A percentile compares a stretch with the other conserved stretches of the same genome.
Conservation (phyloP, 1,140 invertebrate genomes). For the Drosophila bocki region DNA sequence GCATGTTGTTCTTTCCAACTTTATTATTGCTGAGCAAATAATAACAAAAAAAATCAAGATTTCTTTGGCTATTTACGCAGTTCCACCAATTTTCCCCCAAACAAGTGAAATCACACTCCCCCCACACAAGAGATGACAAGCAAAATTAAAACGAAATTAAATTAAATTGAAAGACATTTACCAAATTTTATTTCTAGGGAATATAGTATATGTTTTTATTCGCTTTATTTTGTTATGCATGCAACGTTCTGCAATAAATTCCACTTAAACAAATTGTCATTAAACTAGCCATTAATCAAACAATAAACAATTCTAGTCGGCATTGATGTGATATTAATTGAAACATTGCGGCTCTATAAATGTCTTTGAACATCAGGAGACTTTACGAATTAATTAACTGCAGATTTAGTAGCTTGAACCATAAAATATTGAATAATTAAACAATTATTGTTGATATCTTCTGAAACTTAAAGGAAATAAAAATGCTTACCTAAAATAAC, state of each 20-base stretch:
- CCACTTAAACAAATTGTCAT: conserved; percentile 36
- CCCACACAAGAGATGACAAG: conserved; percentile 1
- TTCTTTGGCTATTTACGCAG: conserved; percentile 46
- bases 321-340: conserved; percentile 29
- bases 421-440: not conserved
- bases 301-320: conserved; percentile 35
- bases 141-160: not conserved
- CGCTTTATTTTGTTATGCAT: conserved; percentile 33
- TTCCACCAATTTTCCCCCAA: not conserved
- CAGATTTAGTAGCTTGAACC: conserved; percentile 1
- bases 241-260: conserved; percentile 42
- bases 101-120: conserved; percentile 9
- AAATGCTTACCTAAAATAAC: not conserved
- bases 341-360: conserved; percentile 30
- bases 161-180: conserved; percentile 1
- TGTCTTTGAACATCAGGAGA: not conserved
- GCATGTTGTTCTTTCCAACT: conserved; percentile 51
- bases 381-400: not conserved
- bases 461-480: not conserved
- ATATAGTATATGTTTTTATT: not conserved
- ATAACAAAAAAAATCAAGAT: conserved; percentile 21
- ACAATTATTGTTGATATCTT: not conserved
- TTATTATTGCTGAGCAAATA: conserved; percentile 30
- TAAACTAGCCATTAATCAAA: conserved; percentile 38
- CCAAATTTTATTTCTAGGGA: conserved; percentile 1